Evolutionary conservation across 2,113 vertebrate genomes (phyloP).

Genomic region (Zonotrichia leucophrys): DNA sequence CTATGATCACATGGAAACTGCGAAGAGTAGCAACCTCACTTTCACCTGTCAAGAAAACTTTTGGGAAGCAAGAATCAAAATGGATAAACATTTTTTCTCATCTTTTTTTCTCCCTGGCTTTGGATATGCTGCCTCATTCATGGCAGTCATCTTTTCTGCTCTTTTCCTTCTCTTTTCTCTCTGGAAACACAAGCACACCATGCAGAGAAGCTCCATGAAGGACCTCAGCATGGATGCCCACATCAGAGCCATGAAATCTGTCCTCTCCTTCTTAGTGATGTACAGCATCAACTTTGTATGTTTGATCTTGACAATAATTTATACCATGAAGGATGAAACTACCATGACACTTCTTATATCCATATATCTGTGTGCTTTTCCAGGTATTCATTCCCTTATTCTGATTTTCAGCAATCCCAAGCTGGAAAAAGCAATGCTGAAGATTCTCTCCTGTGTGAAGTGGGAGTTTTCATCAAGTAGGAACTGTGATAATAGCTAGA

Average conservation of each 20-base stretch:
- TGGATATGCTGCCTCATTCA: not conserved
- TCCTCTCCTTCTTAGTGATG: not conserved
- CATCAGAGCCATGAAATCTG: not conserved
- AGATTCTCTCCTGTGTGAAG: too few species aligned
- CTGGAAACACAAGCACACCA: not conserved
- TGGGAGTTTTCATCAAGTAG: too few species aligned
- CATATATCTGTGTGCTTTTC: too few species aligned
- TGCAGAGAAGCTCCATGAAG: not conserved
- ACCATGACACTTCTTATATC: too few species aligned
- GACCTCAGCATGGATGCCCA: not conserved
- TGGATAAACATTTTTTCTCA: not conserved
- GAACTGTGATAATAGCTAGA: too few species aligned
- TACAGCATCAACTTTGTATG: not conserved
- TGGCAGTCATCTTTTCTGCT: not conserved
- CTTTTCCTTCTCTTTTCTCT: not conserved
- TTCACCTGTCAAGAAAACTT: too few species aligned
- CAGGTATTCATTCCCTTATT: too few species aligned
- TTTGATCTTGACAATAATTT: not conserved
- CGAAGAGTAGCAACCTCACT: too few species aligned
- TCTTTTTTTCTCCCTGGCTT: accelerated
- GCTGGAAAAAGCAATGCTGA: too few species aligned
- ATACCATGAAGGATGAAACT: accelerated
- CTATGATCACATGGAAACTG: too few species aligned
- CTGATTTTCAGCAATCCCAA: too few species aligned
- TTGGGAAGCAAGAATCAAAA: too few species aligned